A percentile compares a stretch with the other conserved stretches of the same genome.
These are phyloP conservation scores for Linyphia triangularis DNA, from an alignment of 2,888 invertebrate species.

Conservation along the genomic window DNA sequence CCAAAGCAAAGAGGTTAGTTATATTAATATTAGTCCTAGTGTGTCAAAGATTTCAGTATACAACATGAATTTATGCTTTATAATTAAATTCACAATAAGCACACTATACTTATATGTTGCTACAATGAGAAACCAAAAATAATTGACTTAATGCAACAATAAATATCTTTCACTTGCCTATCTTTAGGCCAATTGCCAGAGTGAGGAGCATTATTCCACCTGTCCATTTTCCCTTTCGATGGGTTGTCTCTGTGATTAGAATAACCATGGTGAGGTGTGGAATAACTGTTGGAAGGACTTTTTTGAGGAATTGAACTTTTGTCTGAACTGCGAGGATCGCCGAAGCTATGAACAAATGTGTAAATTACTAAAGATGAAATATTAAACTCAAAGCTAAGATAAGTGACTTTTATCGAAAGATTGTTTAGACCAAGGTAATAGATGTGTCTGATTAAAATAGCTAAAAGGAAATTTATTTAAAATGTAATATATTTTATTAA, in stretches of 20 bases:
- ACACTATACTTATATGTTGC: too few relatives aligned
- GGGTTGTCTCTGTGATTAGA: slow-evolving; percentile 60
- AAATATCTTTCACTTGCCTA: slow-evolving; percentile 51
- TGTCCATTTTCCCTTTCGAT: slow-evolving; percentile 50
- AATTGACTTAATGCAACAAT: neutral
- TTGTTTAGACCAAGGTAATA: too few relatives aligned
- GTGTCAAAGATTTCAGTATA: too few relatives aligned
- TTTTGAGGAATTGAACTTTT: slow-evolving; percentile 51
- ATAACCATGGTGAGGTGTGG: slow-evolving; percentile 66
- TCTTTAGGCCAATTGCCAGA: slow-evolving; percentile 71
- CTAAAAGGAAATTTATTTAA: too few relatives aligned
- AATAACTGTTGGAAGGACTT: slow-evolving; percentile 69
- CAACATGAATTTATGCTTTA: too few relatives aligned
- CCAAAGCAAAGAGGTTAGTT: too few relatives aligned
- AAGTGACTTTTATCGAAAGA: too few relatives aligned
- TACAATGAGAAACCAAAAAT: neutral
- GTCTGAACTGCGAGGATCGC: slow-evolving; percentile 56
- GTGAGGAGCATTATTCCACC: slow-evolving; percentile 55
- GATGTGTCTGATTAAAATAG: too few relatives aligned
- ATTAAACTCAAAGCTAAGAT: neutral
- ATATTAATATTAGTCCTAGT: too few relatives aligned
- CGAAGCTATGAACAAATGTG: slow-evolving; percentile 50
- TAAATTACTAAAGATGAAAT: neutral
- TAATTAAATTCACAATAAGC: too few relatives aligned
- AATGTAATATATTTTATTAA: too few relatives aligned